These are phyloP conservation scores for Atta colombica DNA, from an alignment of 1,140 invertebrate species.

Conservation along the genomic window DNA sequence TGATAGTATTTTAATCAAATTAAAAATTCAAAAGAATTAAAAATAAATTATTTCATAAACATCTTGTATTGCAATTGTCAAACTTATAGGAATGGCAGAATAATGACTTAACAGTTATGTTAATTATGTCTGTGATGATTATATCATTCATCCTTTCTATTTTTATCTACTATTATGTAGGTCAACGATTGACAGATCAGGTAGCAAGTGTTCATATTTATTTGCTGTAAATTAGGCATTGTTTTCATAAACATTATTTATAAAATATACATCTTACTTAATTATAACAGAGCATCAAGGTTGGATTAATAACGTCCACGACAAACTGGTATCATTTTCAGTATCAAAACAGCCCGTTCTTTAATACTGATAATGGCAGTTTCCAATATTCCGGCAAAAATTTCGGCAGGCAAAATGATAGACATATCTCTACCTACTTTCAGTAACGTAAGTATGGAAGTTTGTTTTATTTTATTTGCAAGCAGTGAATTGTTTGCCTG, in stretches of 20 bases:
- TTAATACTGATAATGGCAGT: slow-evolving; percentile 74
- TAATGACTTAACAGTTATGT: slow-evolving; percentile 35
- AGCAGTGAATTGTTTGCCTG: not conserved
- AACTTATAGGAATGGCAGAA: slow-evolving; percentile 73
- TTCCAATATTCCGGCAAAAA: slow-evolving; percentile 69
- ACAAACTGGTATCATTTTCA: slow-evolving; percentile 69
- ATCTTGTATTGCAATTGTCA: not conserved
- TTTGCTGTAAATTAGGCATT: not conserved
- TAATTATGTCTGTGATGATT: slow-evolving; percentile 46
- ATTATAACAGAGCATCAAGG: slow-evolving; percentile 61
- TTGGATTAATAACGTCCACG: slow-evolving; percentile 52
- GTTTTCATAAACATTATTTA: not conserved
- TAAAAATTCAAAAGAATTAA: not conserved
- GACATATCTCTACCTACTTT: slow-evolving; percentile 73
- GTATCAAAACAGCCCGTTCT: slow-evolving; percentile 49
- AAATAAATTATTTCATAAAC: slow-evolving; percentile 1
- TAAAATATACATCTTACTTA: not conserved
- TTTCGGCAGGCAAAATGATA: slow-evolving; percentile 72
- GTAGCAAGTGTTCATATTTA: slow-evolving; percentile 38
- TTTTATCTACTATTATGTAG: slow-evolving; percentile 75
- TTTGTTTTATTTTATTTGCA: not conserved
- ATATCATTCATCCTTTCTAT: slow-evolving; percentile 70
- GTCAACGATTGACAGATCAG: slow-evolving; percentile 72
- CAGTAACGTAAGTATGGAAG: slow-evolving; percentile 67
- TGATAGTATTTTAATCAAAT: slow-evolving; percentile 15